A percentile compares a stretch with the other conserved stretches of the same genome.
phyloP scores from a whole-genome alignment of 1,140 invertebrate genomes.

The Eumaeus atala region DNA sequence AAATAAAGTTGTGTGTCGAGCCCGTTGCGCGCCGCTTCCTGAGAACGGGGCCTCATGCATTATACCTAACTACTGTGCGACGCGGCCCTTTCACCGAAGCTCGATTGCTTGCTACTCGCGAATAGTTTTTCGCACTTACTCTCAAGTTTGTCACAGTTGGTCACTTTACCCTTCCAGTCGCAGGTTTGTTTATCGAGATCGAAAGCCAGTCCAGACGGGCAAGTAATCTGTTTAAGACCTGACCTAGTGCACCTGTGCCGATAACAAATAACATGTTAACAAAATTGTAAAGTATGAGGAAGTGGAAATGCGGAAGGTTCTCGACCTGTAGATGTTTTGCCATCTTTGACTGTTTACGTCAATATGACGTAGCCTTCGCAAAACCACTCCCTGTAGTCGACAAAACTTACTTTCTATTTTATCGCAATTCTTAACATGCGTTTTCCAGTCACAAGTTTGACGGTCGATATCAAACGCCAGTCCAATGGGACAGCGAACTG shows the following conservation, averaged over 20 bases:
- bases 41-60: constrained; percentile 65
- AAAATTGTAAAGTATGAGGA: constrained; percentile 41
- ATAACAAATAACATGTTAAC: constrained; percentile 67
- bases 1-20: constrained; percentile 40
- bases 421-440: constrained; percentile 96
- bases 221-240: constrained; percentile 95
- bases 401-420: constrained; percentile 91
- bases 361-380: constrained; percentile 52
- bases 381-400: constrained; percentile 50
- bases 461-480: constrained; percentile 95
- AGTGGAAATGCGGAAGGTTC: constrained; percentile 58
- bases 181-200: constrained; percentile 97
- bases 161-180: constrained; percentile 97
- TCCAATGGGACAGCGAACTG: constrained; percentile 90
- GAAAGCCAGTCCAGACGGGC: constrained; percentile 95
- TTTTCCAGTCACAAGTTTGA: constrained; percentile 97
- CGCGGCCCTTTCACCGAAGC: constrained; percentile 69
- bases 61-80: constrained; percentile 68
- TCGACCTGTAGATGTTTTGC: constrained; percentile 22
- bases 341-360: constrained; percentile 12
- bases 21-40: constrained; percentile 43
- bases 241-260: constrained; percentile 89
- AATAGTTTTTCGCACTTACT: constrained; percentile 85
- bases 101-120: constrained; percentile 65
- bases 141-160: constrained; percentile 95